These are phyloP conservation scores for Luperina nickerlii DNA, from an alignment of 2,888 invertebrate species.

Conservation along the genomic window DNA sequence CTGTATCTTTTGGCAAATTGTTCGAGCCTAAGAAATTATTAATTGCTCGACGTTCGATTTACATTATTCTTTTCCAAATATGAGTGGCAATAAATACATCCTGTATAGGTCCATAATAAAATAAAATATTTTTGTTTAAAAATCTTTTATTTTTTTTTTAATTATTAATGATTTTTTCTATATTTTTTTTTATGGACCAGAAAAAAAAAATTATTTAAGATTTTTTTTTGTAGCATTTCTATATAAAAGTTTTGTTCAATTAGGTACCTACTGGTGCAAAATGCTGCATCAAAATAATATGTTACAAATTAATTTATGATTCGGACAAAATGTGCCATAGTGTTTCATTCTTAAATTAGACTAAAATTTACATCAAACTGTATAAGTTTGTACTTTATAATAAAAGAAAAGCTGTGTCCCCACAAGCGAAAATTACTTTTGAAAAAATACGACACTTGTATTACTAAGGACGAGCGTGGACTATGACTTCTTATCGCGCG, in stretches of 20 bases:
- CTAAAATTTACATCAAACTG: constrained; percentile 35
- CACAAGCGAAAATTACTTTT: constrained; percentile 18
- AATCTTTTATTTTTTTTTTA: too few species aligned
- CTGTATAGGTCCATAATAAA: neutral
- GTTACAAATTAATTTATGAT: constrained; percentile 11
- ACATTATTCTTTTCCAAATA: neutral
- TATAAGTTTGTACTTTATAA: constrained; percentile 38
- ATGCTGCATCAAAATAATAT: neutral
- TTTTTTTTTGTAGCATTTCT: neutral
- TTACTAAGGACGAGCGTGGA: neutral
- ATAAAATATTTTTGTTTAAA: too few species aligned
- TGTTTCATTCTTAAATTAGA: constrained; percentile 44
- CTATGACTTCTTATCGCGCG: neutral
- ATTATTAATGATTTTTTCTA: too few species aligned
- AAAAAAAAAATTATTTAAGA: too few species aligned
- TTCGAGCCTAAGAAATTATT: neutral
- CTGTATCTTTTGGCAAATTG: neutral
- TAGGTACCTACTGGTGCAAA: neutral
- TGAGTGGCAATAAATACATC: neutral
- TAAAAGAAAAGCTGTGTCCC: constrained; percentile 30
- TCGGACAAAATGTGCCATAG: constrained; percentile 65
- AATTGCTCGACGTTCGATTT: too few species aligned
- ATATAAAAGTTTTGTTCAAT: neutral
- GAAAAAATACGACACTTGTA: neutral
- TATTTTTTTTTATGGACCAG: too few species aligned